Base-by-base conservation (phyloP, 2,113 vertebrate genomes). In the Perccottus glenii region DNA sequence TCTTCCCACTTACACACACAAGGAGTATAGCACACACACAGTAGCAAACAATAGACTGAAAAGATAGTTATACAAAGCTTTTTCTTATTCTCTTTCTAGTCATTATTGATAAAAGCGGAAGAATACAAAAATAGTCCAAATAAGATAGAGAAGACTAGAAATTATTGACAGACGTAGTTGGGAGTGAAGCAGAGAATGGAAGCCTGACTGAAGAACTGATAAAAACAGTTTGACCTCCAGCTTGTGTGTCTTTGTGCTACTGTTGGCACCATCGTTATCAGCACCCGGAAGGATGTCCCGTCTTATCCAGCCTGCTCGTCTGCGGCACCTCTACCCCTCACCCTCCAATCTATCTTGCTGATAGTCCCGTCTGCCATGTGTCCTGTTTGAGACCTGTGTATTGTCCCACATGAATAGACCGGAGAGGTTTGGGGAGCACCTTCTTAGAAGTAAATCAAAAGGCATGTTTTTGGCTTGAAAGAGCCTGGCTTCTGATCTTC, bases 201-300 rank as follows among this genome's bases (percentile, higher is more conserved):
- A 44, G 53, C 49, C 45, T 73, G 35, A 53, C 44, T 69, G 48
- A 50, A 33, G 49, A 33, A 55, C 0, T 83, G 81, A 85, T 80
- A 85, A 82, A 71, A 77, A 38, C 77, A 67, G 66, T 38, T 47
- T 77, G 70, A 81, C 81, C 84, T 84, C 73, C 70, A 65, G 65
- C 61, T 53, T 50, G 74, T 80, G 70, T 81, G 80, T 77, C 72
- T 82, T 80, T 78, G 70, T 84, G 82, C 81, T 84, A 72, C 81
- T 83, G 81, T 85, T 88, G 88, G 88, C 88, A 89, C 88, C 87
- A 57, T 51, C 27, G 69, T 78, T 91, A 91, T 91, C 90, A 90
- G 87, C 49, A 51, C 75, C 64, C 85, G 83, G 88, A 90, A 87
- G 85, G 75, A 84, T 88, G 80, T 87, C 52, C 71, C 42, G 27